Conservation (phyloP, 37 sponge, comb jelly and placozoan genomes). For the Spongilla lacustris region DNA sequence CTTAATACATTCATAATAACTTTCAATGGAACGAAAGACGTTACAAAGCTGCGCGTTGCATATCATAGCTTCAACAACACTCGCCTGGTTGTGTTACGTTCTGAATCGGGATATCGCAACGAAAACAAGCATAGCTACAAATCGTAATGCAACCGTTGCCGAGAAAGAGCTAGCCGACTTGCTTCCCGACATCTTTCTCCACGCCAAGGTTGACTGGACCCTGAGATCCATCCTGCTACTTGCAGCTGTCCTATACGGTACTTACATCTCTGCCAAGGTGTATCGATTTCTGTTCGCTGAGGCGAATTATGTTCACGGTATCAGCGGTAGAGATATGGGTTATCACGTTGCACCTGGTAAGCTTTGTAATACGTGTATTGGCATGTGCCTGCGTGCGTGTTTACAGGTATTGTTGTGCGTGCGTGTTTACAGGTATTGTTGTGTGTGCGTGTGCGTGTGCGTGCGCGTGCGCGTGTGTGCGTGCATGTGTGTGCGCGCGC, state of each 20-base stretch:
- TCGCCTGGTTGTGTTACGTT: neutral
- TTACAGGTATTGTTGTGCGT: too few species aligned
- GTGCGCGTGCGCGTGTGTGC: too few species aligned
- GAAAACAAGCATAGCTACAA: neutral
- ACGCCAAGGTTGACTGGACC: neutral
- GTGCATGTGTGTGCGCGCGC: too few species aligned
- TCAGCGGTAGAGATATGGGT: neutral
- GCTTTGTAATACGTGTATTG: neutral
- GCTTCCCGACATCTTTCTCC: neutral
- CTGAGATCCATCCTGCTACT: neutral
- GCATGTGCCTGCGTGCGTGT: too few species aligned
- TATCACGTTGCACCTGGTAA: neutral
- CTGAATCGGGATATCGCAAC: neutral
- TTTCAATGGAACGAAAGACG: neutral
- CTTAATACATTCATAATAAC: too few species aligned
- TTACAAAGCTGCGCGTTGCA: neutral
- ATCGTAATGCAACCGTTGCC: neutral
- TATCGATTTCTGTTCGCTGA: neutral
- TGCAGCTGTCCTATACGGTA: neutral
- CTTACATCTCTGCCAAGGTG: neutral
- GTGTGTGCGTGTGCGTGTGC: too few species aligned
- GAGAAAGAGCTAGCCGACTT: neutral
- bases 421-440: too few species aligned
- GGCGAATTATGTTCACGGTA: neutral
- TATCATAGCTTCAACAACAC: neutral